Percentiles rank a stretch among this genome's conserved stretches.
Evolutionary conservation across 2,797 vertebrate genomes (phyloP).

Genomic region (Sebastes ruberrimus): DNA sequence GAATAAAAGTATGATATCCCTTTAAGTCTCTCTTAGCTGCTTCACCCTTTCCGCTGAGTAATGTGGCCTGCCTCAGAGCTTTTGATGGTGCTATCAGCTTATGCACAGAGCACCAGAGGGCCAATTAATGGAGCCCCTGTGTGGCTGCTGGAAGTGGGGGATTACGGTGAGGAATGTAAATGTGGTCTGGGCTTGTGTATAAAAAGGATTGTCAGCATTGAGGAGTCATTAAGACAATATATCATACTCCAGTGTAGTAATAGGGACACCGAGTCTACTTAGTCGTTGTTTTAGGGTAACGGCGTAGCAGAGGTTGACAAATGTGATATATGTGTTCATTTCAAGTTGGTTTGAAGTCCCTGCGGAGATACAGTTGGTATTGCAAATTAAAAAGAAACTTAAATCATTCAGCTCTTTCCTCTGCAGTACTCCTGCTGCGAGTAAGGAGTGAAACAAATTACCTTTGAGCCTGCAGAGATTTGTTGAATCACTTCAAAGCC

Average conservation of each 20-base stretch:
- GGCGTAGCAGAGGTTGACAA: not conserved
- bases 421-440: not conserved
- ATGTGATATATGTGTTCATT: conserved; percentile 21
- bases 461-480: conserved; percentile 26
- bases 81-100: conserved; percentile 14
- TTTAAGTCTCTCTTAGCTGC: not conserved
- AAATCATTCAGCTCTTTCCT: not conserved
- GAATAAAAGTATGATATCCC: not conserved
- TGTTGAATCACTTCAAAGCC: conserved; percentile 42
- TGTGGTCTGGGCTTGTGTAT: not conserved
- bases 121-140: conserved; percentile 49
- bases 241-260: not conserved
- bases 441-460: conserved; percentile 33
- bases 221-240: conserved; percentile 24
- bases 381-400: not conserved
- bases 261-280: not conserved
- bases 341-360: not conserved
- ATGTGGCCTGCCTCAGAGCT: not conserved
- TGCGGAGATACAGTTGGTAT: not conserved
- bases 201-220: conserved; percentile 6
- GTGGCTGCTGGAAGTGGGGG: conserved; percentile 7
- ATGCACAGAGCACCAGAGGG: conserved; percentile 22
- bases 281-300: not conserved
- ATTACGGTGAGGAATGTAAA: conserved; percentile 10
- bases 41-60: conserved; percentile 17